These are phyloP conservation scores for Cochlearius cochlearius DNA, from an alignment of 2,113 vertebrate genomes.

Conservation along the genomic window DNA sequence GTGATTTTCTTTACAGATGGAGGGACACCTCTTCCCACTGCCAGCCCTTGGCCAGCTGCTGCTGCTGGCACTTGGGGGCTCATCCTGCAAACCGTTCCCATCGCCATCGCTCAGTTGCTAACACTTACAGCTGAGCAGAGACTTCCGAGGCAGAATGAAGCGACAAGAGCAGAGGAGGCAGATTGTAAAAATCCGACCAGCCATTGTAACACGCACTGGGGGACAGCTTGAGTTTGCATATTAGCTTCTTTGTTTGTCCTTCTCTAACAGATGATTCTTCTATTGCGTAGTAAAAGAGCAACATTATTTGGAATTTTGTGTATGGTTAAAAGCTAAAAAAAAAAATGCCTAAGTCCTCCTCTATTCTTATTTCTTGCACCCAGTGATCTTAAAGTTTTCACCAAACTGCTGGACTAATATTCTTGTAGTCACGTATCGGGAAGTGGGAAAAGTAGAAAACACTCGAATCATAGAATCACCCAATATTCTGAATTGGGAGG, in stretches of 20 bases:
- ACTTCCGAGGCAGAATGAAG: background rate
- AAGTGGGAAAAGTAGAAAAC: background rate
- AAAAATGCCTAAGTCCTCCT: background rate
- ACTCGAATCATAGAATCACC: background rate
- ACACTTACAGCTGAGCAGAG: background rate
- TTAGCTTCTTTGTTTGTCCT: background rate
- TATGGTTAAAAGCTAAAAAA: background rate
- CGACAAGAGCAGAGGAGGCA: background rate
- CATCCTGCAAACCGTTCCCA: background rate
- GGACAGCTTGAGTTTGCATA: background rate
- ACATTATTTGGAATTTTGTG: background rate
- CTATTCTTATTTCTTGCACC: background rate
- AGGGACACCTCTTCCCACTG: background rate
- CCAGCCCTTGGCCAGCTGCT: background rate
- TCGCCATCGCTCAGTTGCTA: background rate
- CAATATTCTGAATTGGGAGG: background rate
- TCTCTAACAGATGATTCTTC: background rate
- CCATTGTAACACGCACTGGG: background rate
- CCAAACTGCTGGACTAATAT: background rate
- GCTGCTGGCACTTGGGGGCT: background rate
- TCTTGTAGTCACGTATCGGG: background rate
- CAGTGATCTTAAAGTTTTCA: background rate
- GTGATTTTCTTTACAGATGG: background rate
- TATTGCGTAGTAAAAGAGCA: background rate
- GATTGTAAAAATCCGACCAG: background rate